phyloP scores from a whole-genome alignment of 2,113 vertebrate species.

The Indicator indicator region DNA sequence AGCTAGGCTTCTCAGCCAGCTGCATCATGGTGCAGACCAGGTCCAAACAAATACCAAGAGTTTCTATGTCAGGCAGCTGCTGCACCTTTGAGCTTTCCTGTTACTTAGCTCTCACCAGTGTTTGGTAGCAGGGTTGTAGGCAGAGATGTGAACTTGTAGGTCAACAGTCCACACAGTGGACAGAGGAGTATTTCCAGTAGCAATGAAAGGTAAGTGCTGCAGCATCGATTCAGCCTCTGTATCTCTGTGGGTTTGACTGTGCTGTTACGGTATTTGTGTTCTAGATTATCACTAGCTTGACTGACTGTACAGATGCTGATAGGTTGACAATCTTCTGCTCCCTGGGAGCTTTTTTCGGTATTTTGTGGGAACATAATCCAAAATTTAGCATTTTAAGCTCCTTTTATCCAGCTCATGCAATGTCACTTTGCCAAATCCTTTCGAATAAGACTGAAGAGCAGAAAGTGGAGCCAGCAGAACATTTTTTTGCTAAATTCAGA shows the following conservation, averaged over 20 bases:
- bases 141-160: neutral
- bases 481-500: neutral
- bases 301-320: neutral
- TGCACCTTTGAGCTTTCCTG: neutral
- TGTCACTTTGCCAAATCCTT: neutral
- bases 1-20: neutral
- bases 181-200: neutral
- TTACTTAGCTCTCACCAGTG: neutral
- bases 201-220: neutral
- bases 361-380: neutral
- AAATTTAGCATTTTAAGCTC: conserved; percentile 8
- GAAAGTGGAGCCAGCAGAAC: neutral
- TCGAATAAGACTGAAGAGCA: neutral
- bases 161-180: neutral
- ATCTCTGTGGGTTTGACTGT: neutral
- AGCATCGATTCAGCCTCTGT: accelerated
- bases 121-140: neutral
- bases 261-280: neutral
- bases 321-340: neutral
- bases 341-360: neutral
- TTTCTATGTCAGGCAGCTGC: neutral
- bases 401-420: neutral
- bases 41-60: neutral
- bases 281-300: neutral
- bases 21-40: accelerated